Base-by-base conservation (phyloP, 2,797 vertebrate genomes). In the Tauraco hartlaubi region DNA sequence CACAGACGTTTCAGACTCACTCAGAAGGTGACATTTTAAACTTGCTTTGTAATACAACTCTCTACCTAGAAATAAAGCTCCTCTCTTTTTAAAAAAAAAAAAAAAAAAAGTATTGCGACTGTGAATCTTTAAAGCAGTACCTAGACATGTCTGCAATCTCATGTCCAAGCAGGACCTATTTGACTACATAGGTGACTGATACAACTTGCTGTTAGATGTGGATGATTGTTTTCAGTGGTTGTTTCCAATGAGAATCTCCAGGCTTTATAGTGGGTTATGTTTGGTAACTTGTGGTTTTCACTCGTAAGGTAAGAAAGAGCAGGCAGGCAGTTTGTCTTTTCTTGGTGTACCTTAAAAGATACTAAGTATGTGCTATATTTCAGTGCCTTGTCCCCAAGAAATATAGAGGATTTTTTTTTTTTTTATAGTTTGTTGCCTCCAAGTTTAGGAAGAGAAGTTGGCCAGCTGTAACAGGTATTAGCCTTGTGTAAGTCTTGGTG, bases 1-100 rank as follows among this genome's bases (percentile, higher is more conserved):
- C 48, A 35, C 56, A 51, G 54, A n/a, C 52, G 3, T 5, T 49
- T 75, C 19, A 9, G 29, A 59, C 58, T 69, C 28, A 1, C 35
- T 83, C 4, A 1, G 74, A 94, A 83, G 33, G 64, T 55, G 80
- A 89, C 5, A 1, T 95, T 94, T 85, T 96, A 88, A 90, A 67
- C 37, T 39, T 88, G 43, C 43, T 71, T 79, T 96, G 83, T 92
- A 94, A 39, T 35, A 35, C 49, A 81, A n/a, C 31, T 66, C 48
- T 89, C 23, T 90, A 51, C 35, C n/a, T 88, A 92, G 28, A 97
- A 96, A 96, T 97, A 98, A 97, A 97, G 85, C 25, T 82, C 6
- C 21, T 78, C 8, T 76, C 15, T 92, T 87, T 17, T 23, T 20
- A 26, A 43, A 21, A 48, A 48, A 22, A 48, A 48, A 22, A 31